Evolutionary conservation across 2,113 vertebrate genomes (phyloP).

Genomic region (Hippocampus barbouri): DNA sequence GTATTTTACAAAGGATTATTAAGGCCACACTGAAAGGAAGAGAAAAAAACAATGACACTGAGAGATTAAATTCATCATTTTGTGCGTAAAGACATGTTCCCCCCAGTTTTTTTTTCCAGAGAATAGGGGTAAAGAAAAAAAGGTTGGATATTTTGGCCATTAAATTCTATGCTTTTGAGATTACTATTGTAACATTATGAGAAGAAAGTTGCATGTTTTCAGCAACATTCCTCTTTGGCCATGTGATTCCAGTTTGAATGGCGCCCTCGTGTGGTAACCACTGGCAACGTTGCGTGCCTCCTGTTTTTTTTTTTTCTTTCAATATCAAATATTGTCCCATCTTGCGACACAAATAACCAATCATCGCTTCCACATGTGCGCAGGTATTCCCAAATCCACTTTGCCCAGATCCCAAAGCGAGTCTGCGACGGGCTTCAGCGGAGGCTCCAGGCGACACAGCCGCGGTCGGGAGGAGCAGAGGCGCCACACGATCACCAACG

Average conservation of each 20-base stretch:
- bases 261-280: slow-evolving; percentile 56
- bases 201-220: not conserved
- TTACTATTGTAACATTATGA: not conserved
- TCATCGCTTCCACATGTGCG: not conserved
- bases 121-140: not conserved
- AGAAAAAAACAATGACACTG: no score
- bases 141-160: not conserved
- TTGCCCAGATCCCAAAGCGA: slow-evolving; percentile 75
- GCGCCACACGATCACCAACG: slow-evolving; percentile 89
- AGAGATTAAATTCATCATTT: no score
- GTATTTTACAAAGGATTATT: not conserved
- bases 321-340: not conserved
- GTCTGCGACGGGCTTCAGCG: slow-evolving; percentile 57
- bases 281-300: not conserved
- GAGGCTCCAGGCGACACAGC: slow-evolving; percentile 64
- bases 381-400: slow-evolving; percentile 62
- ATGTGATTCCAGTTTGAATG: not conserved
- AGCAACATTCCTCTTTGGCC: not conserved
- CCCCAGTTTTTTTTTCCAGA: no score
- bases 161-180: not conserved
- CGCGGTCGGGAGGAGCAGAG: slow-evolving; percentile 78
- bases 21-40: no score
- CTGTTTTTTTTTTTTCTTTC: no score
- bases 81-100: no score
- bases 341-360: not conserved